Percentiles rank a stretch among this genome's conserved stretches.
phyloP scores from a whole-genome alignment of 2,797 vertebrate genomes.

The Coranthus polyacanthus region DNA sequence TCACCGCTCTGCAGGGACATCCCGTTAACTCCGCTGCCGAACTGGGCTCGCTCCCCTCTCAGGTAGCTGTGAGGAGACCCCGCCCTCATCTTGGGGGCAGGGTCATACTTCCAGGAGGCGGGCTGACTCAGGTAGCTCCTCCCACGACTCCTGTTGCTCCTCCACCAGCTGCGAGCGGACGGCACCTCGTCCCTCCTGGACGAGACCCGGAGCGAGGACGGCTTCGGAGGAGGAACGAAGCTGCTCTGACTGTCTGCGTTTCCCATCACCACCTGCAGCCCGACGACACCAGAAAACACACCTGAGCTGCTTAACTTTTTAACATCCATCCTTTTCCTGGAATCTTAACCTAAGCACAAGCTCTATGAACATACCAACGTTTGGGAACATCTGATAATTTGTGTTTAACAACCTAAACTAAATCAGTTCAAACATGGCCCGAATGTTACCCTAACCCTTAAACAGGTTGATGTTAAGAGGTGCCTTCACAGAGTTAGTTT shows the following conservation, averaged over 20 bases:
- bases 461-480: too few species aligned
- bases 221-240: constrained; percentile 80
- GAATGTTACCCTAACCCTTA: too few species aligned
- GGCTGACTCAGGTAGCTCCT: constrained; percentile 86
- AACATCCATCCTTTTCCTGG: too few species aligned
- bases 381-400: too few species aligned
- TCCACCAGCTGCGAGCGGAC: constrained; percentile 88
- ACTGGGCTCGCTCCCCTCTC: constrained; percentile 50
- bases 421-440: too few species aligned
- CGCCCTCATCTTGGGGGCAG: constrained; percentile 31
- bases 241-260: constrained; percentile 93
- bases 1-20: constrained; percentile 55
- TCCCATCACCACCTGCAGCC: constrained; percentile 88
- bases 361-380: too few species aligned
- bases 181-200: constrained; percentile 85
- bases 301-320: too few species aligned
- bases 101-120: constrained; percentile 83
- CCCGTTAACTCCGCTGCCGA: constrained; percentile 74
- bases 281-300: constrained; percentile 7
- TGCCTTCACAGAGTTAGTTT: too few species aligned
- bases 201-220: constrained; percentile 88
- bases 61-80: constrained; percentile 56
- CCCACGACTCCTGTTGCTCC: constrained; percentile 82
- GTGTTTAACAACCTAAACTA: too few species aligned
- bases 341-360: too few species aligned